phyloP scores from a whole-genome alignment of 2,113 vertebrate species.

The Siniperca knerii region DNA sequence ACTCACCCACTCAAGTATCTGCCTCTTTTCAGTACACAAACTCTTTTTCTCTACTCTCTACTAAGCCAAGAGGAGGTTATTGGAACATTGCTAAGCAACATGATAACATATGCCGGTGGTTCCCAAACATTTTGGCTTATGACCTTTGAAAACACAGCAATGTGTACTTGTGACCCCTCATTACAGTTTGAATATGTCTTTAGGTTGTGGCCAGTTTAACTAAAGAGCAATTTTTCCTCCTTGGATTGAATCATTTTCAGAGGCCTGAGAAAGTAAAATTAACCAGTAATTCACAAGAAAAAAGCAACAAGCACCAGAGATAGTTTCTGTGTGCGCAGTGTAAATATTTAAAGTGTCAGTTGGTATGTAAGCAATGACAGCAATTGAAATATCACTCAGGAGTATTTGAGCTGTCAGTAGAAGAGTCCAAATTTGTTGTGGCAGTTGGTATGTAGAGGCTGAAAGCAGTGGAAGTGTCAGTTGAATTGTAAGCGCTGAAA shows the following conservation, averaged over 20 bases:
- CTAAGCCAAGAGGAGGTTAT: constrained; percentile 46
- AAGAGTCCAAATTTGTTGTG: neutral
- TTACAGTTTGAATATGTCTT: neutral
- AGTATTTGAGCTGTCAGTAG: neutral
- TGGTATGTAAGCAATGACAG: neutral
- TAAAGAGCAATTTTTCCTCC: neutral
- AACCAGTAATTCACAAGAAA: neutral
- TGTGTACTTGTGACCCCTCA: neutral
- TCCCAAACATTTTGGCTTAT: constrained; percentile 32
- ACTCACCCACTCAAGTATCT: constrained; percentile 9
- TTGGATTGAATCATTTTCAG: neutral
- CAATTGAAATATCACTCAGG: neutral
- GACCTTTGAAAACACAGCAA: constrained; percentile 14
- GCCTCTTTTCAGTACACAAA: constrained; percentile 45
- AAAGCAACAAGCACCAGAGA: neutral
- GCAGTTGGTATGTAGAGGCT: too few species aligned
- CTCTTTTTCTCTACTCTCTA: constrained; percentile 12
- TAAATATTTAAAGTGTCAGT: neutral
- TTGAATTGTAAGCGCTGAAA: neutral
- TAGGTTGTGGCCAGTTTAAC: neutral
- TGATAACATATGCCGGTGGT: constrained; percentile 35
- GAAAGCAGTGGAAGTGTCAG: neutral
- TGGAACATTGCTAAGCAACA: constrained; percentile 68
- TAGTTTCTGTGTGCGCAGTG: neutral
- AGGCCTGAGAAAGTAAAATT: neutral